A percentile compares a stretch with the other conserved stretches of the same genome.
phyloP scores from a whole-genome alignment of 2,113 vertebrate genomes.

The Syngnathoides biaculeatus region DNA sequence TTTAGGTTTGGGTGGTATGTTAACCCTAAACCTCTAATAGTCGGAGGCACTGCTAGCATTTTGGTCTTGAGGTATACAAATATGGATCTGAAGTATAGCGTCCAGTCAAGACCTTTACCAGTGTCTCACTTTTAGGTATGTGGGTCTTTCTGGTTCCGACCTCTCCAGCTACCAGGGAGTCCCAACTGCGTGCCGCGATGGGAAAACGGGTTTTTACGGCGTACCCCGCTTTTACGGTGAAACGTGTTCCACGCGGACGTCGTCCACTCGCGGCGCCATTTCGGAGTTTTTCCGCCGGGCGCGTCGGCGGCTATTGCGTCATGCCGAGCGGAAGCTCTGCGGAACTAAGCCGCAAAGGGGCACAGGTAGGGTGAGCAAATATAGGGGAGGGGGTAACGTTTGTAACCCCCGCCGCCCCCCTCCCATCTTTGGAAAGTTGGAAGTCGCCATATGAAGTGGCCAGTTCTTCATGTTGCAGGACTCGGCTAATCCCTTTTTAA shows the following conservation, averaged over 20 bases:
- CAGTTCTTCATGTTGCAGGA: conserved; percentile 63
- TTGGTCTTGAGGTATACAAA: too few relatives aligned
- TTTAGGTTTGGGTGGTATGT: too few relatives aligned
- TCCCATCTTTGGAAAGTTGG: conserved; percentile 51
- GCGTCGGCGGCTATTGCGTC: conserved; percentile 41
- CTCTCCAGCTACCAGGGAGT: too few relatives aligned
- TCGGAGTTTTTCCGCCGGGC: conserved; percentile 18
- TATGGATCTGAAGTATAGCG: too few relatives aligned
- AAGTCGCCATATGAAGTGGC: conserved; percentile 57
- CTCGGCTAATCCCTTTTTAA: conserved; percentile 67
- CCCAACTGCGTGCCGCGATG: not conserved
- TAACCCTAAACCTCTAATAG: too few relatives aligned
- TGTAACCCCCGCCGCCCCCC: not conserved
- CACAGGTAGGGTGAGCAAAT: not conserved
- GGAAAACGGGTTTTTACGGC: not conserved
- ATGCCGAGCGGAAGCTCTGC: conserved; percentile 30
- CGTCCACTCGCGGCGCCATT: conserved; percentile 22
- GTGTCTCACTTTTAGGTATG: too few relatives aligned
- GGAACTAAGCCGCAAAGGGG: conserved; percentile 33
- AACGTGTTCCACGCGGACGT: not conserved
- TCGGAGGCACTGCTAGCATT: too few relatives aligned
- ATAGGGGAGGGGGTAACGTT: not conserved
- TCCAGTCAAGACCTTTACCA: too few relatives aligned
- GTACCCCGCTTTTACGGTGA: not conserved
- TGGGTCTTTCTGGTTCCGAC: too few relatives aligned